Conservation (phyloP, 2,113 vertebrate species). For the Dissostichus mawsoni region DNA sequence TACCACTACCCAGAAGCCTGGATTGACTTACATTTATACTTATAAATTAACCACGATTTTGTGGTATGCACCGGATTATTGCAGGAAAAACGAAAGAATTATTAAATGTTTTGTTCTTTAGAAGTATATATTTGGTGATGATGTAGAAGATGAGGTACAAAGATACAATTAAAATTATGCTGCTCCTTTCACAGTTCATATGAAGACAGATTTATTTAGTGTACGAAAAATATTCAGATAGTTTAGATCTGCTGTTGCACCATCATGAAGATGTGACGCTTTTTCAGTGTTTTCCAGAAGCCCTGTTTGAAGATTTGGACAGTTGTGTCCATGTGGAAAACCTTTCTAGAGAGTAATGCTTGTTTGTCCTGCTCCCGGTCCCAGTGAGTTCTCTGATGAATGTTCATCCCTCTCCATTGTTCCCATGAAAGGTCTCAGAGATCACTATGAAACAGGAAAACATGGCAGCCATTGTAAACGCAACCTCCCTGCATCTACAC, state of each 20-base stretch:
- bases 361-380: constrained; percentile 22
- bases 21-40: background rate
- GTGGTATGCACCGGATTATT: background rate
- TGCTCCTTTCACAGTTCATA: constrained; percentile 1
- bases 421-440: background rate
- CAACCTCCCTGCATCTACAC: background rate
- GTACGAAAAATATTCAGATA: background rate
- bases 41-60: background rate
- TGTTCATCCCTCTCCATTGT: constrained; percentile 1
- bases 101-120: background rate
- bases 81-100: background rate
- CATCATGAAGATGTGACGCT: background rate
- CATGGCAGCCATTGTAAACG: constrained; percentile 2
- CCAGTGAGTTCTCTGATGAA: constrained; percentile 17
- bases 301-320: background rate
- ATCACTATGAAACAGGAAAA: background rate
- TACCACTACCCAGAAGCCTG: background rate
- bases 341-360: constrained; percentile 8
- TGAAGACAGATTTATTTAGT: background rate
- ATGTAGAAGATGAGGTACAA: background rate
- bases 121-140: constrained; percentile 2
- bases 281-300: background rate
- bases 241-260: constrained; percentile 6
- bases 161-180: background rate
- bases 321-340: background rate